Evolutionary conservation across 92 coral and sea anemone species (phyloP), one percentile per base, ranked within the genome.

Genomic region (Hydrozoanthus gracilis): DNA sequence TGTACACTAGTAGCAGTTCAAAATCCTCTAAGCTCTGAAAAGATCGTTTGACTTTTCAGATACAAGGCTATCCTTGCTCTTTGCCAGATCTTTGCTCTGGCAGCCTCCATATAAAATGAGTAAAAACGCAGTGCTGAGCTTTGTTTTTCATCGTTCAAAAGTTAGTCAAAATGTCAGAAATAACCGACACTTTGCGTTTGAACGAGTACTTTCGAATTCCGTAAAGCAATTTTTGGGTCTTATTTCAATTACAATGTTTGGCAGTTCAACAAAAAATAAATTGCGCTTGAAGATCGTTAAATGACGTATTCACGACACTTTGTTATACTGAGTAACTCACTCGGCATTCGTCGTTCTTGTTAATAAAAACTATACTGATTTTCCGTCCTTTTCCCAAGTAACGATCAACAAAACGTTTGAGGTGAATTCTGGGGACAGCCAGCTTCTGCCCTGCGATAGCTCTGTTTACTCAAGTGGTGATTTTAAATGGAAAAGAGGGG

Each of bases 401-500:
- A 80, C 61, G 13, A 48, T 64, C 64, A 80, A 80, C n/a, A 35
- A 45, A 18, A 80, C 85, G 6, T 12, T 80, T 49, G 3, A 18
- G 16, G 73, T 80, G 73, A 49, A 65, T 48, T 47, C 85, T 65
- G 85, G 85, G 6, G 4, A 48, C 12, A 80, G 55, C 16, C 73
- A 64, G n/a, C 49, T 80, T 3, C 62, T 80, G 16, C 85, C 85
- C 4, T 80, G 85, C 14, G 61, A 48, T 6, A 65, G 85, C 15
- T 66, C 73, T 35, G 27, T 44, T 6, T 73, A 16, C 11, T 17
- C 56, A 2, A 17, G 73, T 16, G 58, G 64, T 44, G 20, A 15
- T 18, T 65, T 80, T 18, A 11, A 47, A 27, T 80, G 85, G 85
- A 80, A 80, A 8, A 45, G 85, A 64, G 85, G 85, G 7, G 75